phyloP scores from a whole-genome alignment of 2,888 invertebrate genomes.

The Leptura quadrifasciata region DNA sequence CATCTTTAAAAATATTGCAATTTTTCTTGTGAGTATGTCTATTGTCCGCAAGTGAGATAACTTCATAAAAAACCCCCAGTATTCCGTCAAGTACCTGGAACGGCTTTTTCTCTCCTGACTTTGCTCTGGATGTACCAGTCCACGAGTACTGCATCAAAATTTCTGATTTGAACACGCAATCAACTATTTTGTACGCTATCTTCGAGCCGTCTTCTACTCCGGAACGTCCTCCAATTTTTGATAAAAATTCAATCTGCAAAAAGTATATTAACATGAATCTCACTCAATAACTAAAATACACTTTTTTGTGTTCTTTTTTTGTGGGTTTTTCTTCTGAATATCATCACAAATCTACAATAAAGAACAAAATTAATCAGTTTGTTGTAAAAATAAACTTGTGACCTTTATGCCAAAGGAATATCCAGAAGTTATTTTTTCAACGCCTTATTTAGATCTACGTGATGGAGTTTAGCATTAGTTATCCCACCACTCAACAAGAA shows the following conservation, averaged over 20 bases:
- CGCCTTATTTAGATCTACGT: too few relatives aligned
- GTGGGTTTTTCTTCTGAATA: too few relatives aligned
- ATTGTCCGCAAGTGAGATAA: constrained; percentile 40
- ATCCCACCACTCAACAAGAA: too few relatives aligned
- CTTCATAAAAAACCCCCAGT: constrained; percentile 44
- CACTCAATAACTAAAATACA: too few relatives aligned
- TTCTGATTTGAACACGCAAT: constrained; percentile 39
- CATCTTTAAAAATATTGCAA: constrained; percentile 47
- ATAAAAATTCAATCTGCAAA: constrained; percentile 32
- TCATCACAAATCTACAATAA: too few relatives aligned
- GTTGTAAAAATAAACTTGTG: too few relatives aligned
- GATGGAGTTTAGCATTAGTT: too few relatives aligned
- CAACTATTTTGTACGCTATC: constrained; percentile 45
- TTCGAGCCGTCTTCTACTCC: constrained; percentile 48
- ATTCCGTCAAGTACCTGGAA: constrained; percentile 45
- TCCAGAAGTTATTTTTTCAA: too few relatives aligned
- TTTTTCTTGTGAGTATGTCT: constrained; percentile 45
- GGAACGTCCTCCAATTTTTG: constrained; percentile 29
- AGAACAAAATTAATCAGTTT: too few relatives aligned
- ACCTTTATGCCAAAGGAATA: too few relatives aligned
- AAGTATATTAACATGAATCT: background rate
- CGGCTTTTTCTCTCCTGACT: constrained; percentile 37
- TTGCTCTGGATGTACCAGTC: constrained; percentile 46
- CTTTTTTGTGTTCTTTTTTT: too few relatives aligned
- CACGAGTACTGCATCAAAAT: constrained; percentile 45